These are phyloP conservation scores for Coleophora deauratella DNA, from an alignment of 2,888 invertebrate genomes.

Conservation along the genomic window DNA sequence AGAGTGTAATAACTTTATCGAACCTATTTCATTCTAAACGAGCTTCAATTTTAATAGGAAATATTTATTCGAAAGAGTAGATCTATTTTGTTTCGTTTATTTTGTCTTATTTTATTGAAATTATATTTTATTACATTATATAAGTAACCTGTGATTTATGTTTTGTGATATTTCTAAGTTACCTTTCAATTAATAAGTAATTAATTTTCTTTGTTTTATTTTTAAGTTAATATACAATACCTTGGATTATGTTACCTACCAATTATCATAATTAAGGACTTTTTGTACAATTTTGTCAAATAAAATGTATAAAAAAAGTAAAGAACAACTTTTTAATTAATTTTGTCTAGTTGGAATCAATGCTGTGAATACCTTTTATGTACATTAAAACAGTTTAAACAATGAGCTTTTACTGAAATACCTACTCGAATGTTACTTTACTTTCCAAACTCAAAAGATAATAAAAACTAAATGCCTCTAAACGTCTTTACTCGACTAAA, in stretches of 20 bases:
- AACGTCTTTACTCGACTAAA: too few relatives aligned
- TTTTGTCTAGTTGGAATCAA: too few relatives aligned
- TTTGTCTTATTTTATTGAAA: slow-evolving; percentile 23
- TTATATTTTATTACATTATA: slow-evolving; percentile 11
- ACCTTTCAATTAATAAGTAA: slow-evolving; percentile 23
- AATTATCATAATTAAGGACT: slow-evolving; percentile 12
- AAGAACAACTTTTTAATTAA: too few relatives aligned
- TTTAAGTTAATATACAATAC: slow-evolving; percentile 22
- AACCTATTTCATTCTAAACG: slow-evolving; percentile 29
- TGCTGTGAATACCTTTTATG: too few relatives aligned
- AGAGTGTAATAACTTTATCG: neutral
- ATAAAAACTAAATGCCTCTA: too few relatives aligned
- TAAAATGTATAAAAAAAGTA: slow-evolving; percentile 15
- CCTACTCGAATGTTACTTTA: too few relatives aligned
- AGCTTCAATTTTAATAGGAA: slow-evolving; percentile 37
- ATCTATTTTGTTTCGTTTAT: slow-evolving; percentile 15
- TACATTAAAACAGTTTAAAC: too few relatives aligned
- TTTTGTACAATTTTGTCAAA: slow-evolving; percentile 18
- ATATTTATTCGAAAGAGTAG: neutral
- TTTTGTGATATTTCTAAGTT: slow-evolving; percentile 37
- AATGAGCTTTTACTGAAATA: too few relatives aligned
- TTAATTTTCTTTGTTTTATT: slow-evolving; percentile 11
- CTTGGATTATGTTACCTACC: slow-evolving; percentile 33
- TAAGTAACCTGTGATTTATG: slow-evolving; percentile 18
- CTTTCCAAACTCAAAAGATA: too few relatives aligned